phyloP scores from a whole-genome alignment of 2,888 invertebrate species.

The Linnaemya tessellans region DNA sequence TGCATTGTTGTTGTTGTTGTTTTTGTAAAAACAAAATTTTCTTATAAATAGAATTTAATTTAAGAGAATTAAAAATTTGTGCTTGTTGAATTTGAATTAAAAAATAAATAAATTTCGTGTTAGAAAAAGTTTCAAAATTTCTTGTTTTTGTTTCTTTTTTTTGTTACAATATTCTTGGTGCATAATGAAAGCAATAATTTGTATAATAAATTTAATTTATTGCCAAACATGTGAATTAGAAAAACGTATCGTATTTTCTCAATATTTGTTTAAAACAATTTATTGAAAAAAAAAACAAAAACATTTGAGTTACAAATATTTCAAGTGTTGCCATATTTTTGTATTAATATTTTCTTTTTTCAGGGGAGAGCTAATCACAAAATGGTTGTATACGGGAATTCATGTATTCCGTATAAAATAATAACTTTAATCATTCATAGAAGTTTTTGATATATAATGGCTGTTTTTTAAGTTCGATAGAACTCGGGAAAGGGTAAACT shows the following conservation, averaged over 20 bases:
- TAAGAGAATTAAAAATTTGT: constrained; percentile 57
- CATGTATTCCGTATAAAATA: too few species aligned
- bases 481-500: too few species aligned
- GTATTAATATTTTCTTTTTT: neutral
- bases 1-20: constrained; percentile 31
- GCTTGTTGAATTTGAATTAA: neutral
- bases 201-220: constrained; percentile 27
- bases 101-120: neutral
- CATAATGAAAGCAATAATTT: constrained; percentile 10
- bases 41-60: constrained; percentile 67
- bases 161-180: constrained; percentile 8
- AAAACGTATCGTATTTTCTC: neutral
- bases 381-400: too few species aligned
- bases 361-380: neutral
- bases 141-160: neutral
- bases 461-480: too few species aligned
- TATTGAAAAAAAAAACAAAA: too few species aligned
- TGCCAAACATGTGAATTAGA: constrained; percentile 3
- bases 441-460: too few species aligned
- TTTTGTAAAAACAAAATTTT: constrained; percentile 29
- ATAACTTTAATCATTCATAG: too few species aligned
- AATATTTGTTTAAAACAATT: neutral
- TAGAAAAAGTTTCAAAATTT: neutral
- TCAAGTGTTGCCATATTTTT: neutral
- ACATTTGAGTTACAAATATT: too few species aligned